Conservation (phyloP, 1,140 invertebrate genomes). For the Tetramorium alpestre region DNA sequence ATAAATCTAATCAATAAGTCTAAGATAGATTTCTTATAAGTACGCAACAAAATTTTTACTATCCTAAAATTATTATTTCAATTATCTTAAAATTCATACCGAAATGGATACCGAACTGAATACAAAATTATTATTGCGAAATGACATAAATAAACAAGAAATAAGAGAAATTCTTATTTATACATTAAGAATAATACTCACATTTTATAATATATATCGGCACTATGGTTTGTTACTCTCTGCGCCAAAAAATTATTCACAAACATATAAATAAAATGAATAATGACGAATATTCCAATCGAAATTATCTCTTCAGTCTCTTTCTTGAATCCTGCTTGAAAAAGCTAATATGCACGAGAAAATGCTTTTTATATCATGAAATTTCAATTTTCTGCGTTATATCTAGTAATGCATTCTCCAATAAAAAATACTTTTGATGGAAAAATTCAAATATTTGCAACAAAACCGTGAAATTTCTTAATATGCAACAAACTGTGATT, state of each 20-base stretch:
- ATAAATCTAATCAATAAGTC: background rate
- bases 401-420: background rate
- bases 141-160: background rate
- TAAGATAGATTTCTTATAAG: background rate
- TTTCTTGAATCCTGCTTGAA: background rate
- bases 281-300: background rate
- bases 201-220: background rate
- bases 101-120: too few species aligned
- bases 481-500: background rate
- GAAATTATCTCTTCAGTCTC: background rate
- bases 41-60: background rate
- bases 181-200: background rate
- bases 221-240: background rate
- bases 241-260: background rate
- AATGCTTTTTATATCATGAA: background rate
- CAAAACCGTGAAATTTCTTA: background rate
- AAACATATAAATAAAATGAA: conserved; percentile 24
- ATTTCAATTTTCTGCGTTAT: background rate
- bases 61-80: too few species aligned
- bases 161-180: background rate
- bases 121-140: background rate
- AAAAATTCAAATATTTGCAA: background rate
- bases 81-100: too few species aligned
- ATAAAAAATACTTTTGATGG: background rate
- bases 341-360: background rate